Base-by-base conservation (phyloP, 2,888 invertebrate genomes). In the Masnerella sp. region DNA sequence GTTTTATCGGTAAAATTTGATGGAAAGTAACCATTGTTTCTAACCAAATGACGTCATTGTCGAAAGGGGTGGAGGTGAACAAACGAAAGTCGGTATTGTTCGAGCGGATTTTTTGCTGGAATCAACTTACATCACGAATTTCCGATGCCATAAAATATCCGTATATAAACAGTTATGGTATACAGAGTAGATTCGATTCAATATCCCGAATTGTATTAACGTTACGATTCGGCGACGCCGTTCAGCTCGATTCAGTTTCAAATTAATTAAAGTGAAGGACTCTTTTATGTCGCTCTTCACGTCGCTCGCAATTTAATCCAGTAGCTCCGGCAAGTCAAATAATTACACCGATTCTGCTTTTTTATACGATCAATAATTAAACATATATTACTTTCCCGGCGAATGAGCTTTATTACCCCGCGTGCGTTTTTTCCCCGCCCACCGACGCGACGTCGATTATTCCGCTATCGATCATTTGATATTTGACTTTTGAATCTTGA, bases 221-320 rank as follows among this genome's bases (percentile, higher is more conserved):
- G 45, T 54, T 65, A 54, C 54, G 54, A 65, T 65, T 65, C 54
- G 75, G 70, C 64, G 58, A 64, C 47, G 40, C 52, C 59, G 64
- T 73, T 73, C 61, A 62, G 45, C 69, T 64, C 51, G 70, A 64
- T 72, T 69, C 77, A 74, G 77, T 77, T 79, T 78, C 75, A 76
- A 80, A 79, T 80, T 81, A 80, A 80, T 81, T 80, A 79, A 81
- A 77, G 69, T 76, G 73, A 77, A 76, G 76, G 73, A 74, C 73
- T 74, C 70, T 73, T 78, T 77, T 69, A 67, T 72, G 72, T 68
- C 72, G 64, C 74, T 59, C 75, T 64, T 40, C 68, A 43, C 71
- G 74, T 45, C 59, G 70, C 75, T 77, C 70, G 76, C 78, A 74
- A 76, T 81, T 80, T 78, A 78, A 79, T 80, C 77, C 77, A 76